Evolutionary conservation across 1,140 invertebrate genomes (phyloP), one percentile per base, ranked within the genome.

Genomic region (Thaumatotibia leucotreta): DNA sequence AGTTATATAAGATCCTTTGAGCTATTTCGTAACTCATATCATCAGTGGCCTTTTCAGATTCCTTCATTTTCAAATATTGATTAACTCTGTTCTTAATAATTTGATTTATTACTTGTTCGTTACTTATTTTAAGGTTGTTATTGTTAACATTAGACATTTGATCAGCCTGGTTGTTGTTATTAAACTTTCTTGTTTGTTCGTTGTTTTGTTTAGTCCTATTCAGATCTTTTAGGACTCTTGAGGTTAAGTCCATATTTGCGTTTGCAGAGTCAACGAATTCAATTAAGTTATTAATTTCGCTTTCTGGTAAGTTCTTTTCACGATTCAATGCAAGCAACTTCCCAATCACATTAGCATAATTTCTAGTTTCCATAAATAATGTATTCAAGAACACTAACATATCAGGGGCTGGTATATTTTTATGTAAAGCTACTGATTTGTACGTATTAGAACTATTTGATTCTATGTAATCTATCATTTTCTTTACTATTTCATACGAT

Each of bases 41-140:
- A 24, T 72, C 35, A 32, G 45, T 67, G 0, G 8, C 6, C 4
- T 54, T 74, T 39, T 65, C 67, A 4, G 65, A 63, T 69, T 86
- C 77, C 67, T 80, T 86, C 1, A 68, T 63, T 63, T 72, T 74
- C 32, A 88, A 50, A 73, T 80, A 90, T n/a, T 75, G 33, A 24
- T 73, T 52, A 22, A 88, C 68, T n/a, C 84, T 79, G 67, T 87
- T 88, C 14, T 71, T 78, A 8, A 90, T 88, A 10, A 90, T 62
- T 52, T 85, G 81, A 67, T 75, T 82, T 11, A 89, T 62, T 24
- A 88, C 77, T 65, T 82, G 75, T 49, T 86, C 77, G 77, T 78
- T 81, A 9, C 75, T 76, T 10, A 88, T 31, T 65, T 77, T 86
- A 14, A 75, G 52, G 68, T 72, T 54, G 6, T 74, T 69, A 14